Evolutionary conservation across 2,888 invertebrate species (phyloP).

Genomic region (Uloborus plumipes): DNA sequence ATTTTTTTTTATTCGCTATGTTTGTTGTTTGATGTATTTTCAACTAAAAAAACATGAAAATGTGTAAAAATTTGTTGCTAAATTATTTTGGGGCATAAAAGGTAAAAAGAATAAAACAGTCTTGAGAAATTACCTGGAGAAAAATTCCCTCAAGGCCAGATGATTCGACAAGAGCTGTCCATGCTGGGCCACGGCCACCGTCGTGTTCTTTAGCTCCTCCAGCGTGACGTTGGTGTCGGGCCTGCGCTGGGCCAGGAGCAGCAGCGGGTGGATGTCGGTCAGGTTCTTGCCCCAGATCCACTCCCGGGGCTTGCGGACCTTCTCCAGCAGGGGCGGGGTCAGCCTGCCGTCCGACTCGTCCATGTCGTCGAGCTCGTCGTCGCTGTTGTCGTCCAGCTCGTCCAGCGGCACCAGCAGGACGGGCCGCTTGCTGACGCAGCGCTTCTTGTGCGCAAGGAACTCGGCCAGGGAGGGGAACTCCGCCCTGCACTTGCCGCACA

Average conservation of each 20-base stretch:
- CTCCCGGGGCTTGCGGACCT: neutral
- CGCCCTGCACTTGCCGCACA: slow-evolving; percentile 71
- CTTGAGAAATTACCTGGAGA: neutral
- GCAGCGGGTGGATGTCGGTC: slow-evolving; percentile 6
- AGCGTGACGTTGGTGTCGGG: slow-evolving; percentile 79
- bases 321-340: neutral
- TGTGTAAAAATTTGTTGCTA: too few relatives aligned
- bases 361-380: slow-evolving; percentile 65
- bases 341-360: neutral
- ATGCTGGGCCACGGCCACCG: slow-evolving; percentile 95
- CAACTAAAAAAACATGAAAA: too few relatives aligned
- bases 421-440: slow-evolving; percentile 68
- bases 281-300: slow-evolving; percentile 1
- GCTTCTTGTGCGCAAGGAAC: slow-evolving; percentile 70
- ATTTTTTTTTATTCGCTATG: too few relatives aligned
- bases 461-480: slow-evolving; percentile 70
- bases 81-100: too few relatives aligned
- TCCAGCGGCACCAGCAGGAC: slow-evolving; percentile 61
- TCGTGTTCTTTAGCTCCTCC: slow-evolving; percentile 93
- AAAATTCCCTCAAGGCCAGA: neutral
- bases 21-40: too few relatives aligned
- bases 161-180: slow-evolving; percentile 72
- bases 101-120: too few relatives aligned
- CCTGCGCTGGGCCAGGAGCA: slow-evolving; percentile 20
- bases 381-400: slow-evolving; percentile 40